Evolutionary conservation across 2,113 vertebrate species (phyloP), one percentile per base, ranked within the genome.

Genomic region (Bagarius yarrelli): DNA sequence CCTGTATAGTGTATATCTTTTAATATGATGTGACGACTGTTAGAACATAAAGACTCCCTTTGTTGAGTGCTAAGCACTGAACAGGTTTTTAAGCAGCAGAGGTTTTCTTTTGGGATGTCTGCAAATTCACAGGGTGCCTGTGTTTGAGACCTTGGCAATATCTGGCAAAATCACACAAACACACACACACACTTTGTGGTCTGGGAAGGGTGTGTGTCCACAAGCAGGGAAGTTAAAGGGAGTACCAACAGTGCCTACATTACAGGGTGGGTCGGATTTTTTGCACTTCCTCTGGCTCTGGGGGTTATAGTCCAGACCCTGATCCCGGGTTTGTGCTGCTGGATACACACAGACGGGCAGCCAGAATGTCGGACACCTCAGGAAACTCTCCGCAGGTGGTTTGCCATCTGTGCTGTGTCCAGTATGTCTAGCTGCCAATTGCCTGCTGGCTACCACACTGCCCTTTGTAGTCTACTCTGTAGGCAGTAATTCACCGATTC

Each of bases 121-220:
- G 77, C 80, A 84, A 72, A 76, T 82, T 81, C 82, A 87, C 56
- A 21, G 83, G 87, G 89, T 83, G 81, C 78, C 84, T 85, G 88
- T 81, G 84, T 76, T 64, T 50, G 83, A 84, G 76, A 64, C 85
- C 9, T 86, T 83, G 69, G 77, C 80, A 87, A 77, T 83, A 76
- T 77, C 79, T 81, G 66, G 84, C 81, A 86, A 81, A 85, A 83
- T 85, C 79, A 76, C 67, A 85, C 78, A 84, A 66, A 79, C 78
- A 82, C 61, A 60, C 79, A 67, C 83, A 81, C 78, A 86, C 59
- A 56, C 40, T 66, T 60, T 55, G 63, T 69, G 77, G 63, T 73
- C 70, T 84, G 47, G 80, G 74, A 81, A 73, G 82, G 55, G 66
- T 23, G 66, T 60, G 75, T 73, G 67, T 57, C 44, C 13, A 27